Base-by-base conservation (phyloP, 2,888 invertebrate genomes). In the Andricus curvator region DNA sequence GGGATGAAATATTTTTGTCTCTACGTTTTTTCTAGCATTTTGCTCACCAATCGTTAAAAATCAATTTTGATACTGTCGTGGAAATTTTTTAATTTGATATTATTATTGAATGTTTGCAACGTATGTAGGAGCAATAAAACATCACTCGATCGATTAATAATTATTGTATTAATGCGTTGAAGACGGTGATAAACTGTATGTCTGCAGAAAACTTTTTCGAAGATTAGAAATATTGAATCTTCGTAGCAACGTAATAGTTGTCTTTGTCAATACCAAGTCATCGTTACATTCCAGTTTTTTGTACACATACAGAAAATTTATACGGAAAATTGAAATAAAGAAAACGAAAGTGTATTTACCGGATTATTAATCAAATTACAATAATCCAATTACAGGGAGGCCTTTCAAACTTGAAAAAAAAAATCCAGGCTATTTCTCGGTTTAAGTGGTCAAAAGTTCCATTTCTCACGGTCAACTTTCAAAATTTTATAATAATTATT, bases 201-300 rank as follows among this genome's bases (percentile, higher is more conserved):
- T 37, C 20, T 67, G 41, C n/a, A 41, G 15, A 67, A 67, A 67
- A 33, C 29, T 67, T 67, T n/a, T 51, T 70, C 51, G 20, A 44
- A 48, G 51, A 51, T n/a, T 68, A n/a, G 11, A 33, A 56, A 56
- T 33, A 70, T 29, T 74, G 51, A 56, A 74, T 20, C 6, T 20
- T 15, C 29, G 56, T 51, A 56, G 6, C 3, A 56, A 6, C 3
- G n/a, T 74, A 74, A 33, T 33, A 74, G 8, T n/a, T 74, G 51
- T 17, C 51, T 67, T 67, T 67, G 41, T 13, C n/a, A 41, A 41
- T 41, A 22, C 5, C 22, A n/a, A 41, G 33, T 67, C 67, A 67
- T 22, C 68, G 44, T 22, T 44, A 22, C 68, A 68, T 68, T 68
- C 68, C 68, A 68, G 44, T 68, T 48, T 68, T 68, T 68, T 68